Percentiles rank a stretch among this genome's conserved stretches.
phyloP scores from a whole-genome alignment of 1,140 invertebrate genomes.

The Drosophila busckii region DNA sequence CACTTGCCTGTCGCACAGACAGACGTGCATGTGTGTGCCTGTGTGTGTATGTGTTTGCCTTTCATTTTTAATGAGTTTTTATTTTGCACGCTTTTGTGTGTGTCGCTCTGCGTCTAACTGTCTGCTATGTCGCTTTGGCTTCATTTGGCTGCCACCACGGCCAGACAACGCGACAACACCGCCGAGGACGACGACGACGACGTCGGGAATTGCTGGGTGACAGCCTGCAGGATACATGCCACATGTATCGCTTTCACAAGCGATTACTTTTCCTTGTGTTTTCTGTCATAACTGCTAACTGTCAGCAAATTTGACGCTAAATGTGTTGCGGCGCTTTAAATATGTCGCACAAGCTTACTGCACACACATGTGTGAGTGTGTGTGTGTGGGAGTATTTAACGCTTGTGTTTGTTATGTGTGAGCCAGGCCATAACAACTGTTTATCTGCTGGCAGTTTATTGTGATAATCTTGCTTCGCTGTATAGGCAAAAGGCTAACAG shows the following conservation, averaged over 20 bases:
- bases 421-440: conserved; percentile 25
- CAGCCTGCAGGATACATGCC: conserved; percentile 36
- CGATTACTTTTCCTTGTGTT: conserved; percentile 55
- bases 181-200: no score
- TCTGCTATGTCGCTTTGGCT: conserved; percentile 21
- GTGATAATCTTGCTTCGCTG: conserved; percentile 35
- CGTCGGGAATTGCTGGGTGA: conserved; percentile 3
- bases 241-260: conserved; percentile 32
- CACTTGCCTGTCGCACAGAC: conserved; percentile 40
- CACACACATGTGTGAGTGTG: conserved; percentile 18
- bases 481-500: conserved; percentile 1
- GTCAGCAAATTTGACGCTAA: conserved; percentile 66
- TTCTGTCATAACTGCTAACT: conserved; percentile 61
- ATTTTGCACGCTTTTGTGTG: conserved; percentile 59
- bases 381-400: conserved; percentile 23
- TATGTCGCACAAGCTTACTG: conserved; percentile 47
- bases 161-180: no score
- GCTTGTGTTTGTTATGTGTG: conserved; percentile 30
- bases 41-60: conserved; percentile 32
- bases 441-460: conserved; percentile 34
- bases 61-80: conserved; percentile 76
- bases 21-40: conserved; percentile 16
- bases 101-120: conserved; percentile 44
- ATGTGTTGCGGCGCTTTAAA: conserved; percentile 54
- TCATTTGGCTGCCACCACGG: conserved; percentile 3